phyloP scores from a whole-genome alignment of 2,888 invertebrate genomes.

The Cartodere bifasciata region DNA sequence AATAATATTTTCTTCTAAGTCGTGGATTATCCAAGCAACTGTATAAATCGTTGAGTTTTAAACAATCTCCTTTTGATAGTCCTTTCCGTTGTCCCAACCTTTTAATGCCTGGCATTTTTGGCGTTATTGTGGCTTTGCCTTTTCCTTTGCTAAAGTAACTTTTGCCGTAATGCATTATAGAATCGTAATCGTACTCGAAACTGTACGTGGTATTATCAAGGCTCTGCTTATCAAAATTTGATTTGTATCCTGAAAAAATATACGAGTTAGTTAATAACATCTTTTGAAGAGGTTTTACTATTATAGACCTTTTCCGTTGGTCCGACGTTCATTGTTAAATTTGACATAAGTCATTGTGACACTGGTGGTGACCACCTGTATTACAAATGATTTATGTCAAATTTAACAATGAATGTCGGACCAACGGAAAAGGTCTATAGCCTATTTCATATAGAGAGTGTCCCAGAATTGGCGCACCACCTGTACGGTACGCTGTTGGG shows the following conservation, averaged over 20 bases:
- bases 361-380: too few species aligned
- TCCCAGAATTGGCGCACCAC: too few species aligned
- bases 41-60: constrained; percentile 54
- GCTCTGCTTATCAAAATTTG: constrained; percentile 53
- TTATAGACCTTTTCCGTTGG: too few species aligned
- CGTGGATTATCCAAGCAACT: constrained; percentile 42
- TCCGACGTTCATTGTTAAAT: too few species aligned
- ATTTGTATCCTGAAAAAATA: constrained; percentile 39
- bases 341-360: too few species aligned
- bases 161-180: constrained; percentile 68
- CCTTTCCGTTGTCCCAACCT: constrained; percentile 49
- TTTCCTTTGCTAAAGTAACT: constrained; percentile 50
- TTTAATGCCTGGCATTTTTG: constrained; percentile 41
- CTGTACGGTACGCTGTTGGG: too few species aligned
- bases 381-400: too few species aligned
- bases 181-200: constrained; percentile 64
- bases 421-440: too few species aligned
- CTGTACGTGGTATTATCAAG: constrained; percentile 49
- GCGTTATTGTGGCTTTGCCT: constrained; percentile 48
- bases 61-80: constrained; percentile 51
- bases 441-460: too few species aligned
- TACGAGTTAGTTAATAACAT: too few species aligned
- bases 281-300: too few species aligned
- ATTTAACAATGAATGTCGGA: too few species aligned
- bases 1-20: constrained; percentile 40